Evolutionary conservation across 2,888 invertebrate species (phyloP).

Genomic region (Ptilodon capucinus): DNA sequence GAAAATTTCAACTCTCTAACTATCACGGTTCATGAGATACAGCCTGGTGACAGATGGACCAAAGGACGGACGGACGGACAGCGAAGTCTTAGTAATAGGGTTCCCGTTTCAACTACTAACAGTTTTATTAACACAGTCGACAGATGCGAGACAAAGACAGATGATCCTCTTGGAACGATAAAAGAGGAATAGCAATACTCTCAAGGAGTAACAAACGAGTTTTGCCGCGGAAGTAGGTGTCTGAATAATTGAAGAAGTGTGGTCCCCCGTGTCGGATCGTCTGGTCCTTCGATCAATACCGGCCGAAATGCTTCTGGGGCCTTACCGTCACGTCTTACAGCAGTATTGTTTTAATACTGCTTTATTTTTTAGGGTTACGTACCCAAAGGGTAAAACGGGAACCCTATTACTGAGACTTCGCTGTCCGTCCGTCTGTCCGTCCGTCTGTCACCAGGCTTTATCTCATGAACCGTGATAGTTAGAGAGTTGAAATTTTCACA

Average conservation of each 20-base stretch:
- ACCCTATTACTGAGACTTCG: too few species aligned
- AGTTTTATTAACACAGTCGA: slow-evolving; percentile 39
- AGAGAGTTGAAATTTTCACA: too few species aligned
- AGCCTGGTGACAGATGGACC: too few species aligned
- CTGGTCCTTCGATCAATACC: slow-evolving; percentile 58
- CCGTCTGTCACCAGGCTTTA: too few species aligned
- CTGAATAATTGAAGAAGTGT: slow-evolving; percentile 75
- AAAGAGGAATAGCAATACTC: slow-evolving; percentile 56
- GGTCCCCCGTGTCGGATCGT: slow-evolving; percentile 57
- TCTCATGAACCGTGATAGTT: too few species aligned
- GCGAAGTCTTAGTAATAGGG: slow-evolving; percentile 13
- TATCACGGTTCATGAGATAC: too few species aligned
- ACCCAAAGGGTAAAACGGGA: too few species aligned
- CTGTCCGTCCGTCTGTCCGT: too few species aligned
- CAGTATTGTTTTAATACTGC: too few species aligned
- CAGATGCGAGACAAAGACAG: slow-evolving; percentile 34
- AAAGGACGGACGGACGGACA: neutral
- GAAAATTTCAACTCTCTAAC: too few species aligned
- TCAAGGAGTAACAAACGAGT: slow-evolving; percentile 51
- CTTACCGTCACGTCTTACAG: slow-evolving; percentile 17
- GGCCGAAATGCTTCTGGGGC: slow-evolving; percentile 26
- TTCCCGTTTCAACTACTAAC: slow-evolving; percentile 28
- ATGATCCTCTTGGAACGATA: slow-evolving; percentile 45
- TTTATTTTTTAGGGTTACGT: too few species aligned
- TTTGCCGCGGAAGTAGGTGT: slow-evolving; percentile 39